These are phyloP conservation scores for Coecobrya sp. DNA, from an alignment of 2,888 invertebrate genomes.

Conservation along the genomic window DNA sequence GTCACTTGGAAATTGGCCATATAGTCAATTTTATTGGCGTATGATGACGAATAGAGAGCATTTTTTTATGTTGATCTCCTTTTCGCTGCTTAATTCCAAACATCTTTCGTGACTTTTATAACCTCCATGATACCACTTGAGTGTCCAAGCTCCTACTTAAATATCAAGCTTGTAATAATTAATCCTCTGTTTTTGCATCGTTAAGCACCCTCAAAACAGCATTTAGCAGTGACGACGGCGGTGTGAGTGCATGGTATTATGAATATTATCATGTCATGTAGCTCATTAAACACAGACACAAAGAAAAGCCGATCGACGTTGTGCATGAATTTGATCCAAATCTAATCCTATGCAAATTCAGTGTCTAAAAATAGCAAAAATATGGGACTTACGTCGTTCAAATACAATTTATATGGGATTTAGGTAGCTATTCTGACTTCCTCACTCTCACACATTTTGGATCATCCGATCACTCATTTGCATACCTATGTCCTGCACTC, in stretches of 20 bases:
- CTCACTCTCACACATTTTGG: too few species aligned
- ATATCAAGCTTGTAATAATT: conserved; percentile 40
- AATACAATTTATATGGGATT: not conserved
- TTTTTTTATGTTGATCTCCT: conserved; percentile 39
- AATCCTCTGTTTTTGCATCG: conserved; percentile 54
- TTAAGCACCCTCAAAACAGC: conserved; percentile 44
- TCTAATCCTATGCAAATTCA: conserved; percentile 45
- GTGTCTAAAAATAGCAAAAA: conserved; percentile 57
- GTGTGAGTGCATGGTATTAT: conserved; percentile 40
- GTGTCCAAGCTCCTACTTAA: conserved; percentile 44
- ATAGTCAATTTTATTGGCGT: conserved; percentile 22
- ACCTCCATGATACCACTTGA: conserved; percentile 38
- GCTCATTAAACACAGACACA: conserved; percentile 48
- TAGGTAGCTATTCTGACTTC: not conserved
- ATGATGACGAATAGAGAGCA: conserved; percentile 5
- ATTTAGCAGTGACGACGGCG: conserved; percentile 29
- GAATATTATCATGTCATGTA: conserved; percentile 26
- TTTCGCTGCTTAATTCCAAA: conserved; percentile 24
- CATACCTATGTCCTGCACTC: not conserved
- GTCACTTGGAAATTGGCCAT: conserved; percentile 37
- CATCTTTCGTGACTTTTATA: conserved; percentile 57
- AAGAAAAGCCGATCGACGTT: conserved; percentile 44
- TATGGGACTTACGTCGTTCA: not conserved
- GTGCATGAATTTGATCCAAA: conserved; percentile 32
- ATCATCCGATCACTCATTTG: not conserved